These are phyloP conservation scores for Liopterus haemorrhoidalis DNA, from an alignment of 2,888 invertebrate species.

Conservation along the genomic window DNA sequence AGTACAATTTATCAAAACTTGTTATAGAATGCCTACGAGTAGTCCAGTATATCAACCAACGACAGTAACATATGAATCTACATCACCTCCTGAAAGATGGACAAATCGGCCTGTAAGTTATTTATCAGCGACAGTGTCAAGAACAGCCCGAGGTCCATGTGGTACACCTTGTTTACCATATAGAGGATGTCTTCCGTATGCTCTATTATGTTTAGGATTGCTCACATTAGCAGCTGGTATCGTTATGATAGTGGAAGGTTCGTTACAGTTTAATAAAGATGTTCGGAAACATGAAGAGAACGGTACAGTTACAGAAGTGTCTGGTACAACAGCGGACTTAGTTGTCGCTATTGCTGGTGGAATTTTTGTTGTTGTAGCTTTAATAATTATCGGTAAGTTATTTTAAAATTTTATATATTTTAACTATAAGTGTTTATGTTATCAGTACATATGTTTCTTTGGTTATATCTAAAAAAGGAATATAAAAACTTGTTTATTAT, in stretches of 20 bases:
- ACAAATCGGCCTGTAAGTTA: slow-evolving; percentile 44
- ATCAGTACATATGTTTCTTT: too few relatives aligned
- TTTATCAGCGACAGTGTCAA: slow-evolving; percentile 47
- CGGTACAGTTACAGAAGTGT: slow-evolving; percentile 25
- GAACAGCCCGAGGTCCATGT: slow-evolving; percentile 54
- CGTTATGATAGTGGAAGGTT: slow-evolving; percentile 58
- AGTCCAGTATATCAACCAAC: slow-evolving; percentile 74
- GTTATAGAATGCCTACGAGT: slow-evolving; percentile 56
- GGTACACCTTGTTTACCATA: slow-evolving; percentile 46
- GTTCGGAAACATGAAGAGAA: slow-evolving; percentile 41
- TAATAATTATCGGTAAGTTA: slow-evolving; percentile 53
- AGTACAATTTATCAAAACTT: slow-evolving; percentile 12
- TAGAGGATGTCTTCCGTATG: slow-evolving; percentile 39
- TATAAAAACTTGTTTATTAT: too few relatives aligned
- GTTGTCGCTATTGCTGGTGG: slow-evolving; percentile 59
- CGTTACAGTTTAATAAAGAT: slow-evolving; percentile 53
- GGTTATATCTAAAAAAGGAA: too few relatives aligned
- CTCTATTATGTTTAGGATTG: slow-evolving; percentile 38
- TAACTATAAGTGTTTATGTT: too few relatives aligned
- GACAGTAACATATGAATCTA: slow-evolving; percentile 65
- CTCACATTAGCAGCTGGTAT: slow-evolving; percentile 46
- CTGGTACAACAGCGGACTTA: slow-evolving; percentile 35
- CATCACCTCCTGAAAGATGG: slow-evolving; percentile 42
- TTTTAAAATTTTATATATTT: slow-evolving; percentile 2
- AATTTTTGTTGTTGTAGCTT: slow-evolving; percentile 55